phyloP scores from a whole-genome alignment of 2,888 invertebrate species.

The Dryobota labecula region DNA sequence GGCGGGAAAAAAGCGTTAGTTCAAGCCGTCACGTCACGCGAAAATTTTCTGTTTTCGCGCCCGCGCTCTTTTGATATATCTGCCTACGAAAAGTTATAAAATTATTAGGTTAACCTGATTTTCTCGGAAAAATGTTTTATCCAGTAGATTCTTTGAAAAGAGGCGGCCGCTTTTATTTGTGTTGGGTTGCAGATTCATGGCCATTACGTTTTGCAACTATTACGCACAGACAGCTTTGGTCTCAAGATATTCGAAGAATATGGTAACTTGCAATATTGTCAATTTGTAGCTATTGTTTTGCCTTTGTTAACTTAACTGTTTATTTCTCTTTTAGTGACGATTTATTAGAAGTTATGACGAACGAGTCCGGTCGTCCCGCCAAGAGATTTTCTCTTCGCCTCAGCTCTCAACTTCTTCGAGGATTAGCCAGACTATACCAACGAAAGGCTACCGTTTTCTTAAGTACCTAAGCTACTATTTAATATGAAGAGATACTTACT shows the following conservation, averaged over 20 bases:
- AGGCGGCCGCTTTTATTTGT: slow-evolving; percentile 86
- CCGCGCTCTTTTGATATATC: neutral
- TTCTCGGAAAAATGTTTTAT: slow-evolving; percentile 81
- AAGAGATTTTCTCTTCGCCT: slow-evolving; percentile 84
- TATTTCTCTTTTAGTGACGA: slow-evolving; percentile 75
- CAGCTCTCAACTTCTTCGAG: slow-evolving; percentile 84
- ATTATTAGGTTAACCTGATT: neutral
- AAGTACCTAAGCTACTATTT: no score
- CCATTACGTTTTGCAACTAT: slow-evolving; percentile 83
- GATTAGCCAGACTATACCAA: slow-evolving; percentile 82
- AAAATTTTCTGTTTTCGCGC: slow-evolving; percentile 21
- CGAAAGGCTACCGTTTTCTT: slow-evolving; percentile 79
- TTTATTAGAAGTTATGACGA: slow-evolving; percentile 80
- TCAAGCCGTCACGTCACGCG: neutral
- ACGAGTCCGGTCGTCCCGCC: slow-evolving; percentile 82
- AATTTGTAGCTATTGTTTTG: neutral
- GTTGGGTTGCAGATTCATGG: slow-evolving; percentile 88
- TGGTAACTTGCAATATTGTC: slow-evolving; percentile 72
- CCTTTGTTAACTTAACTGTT: neutral
- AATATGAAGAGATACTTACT: no score
- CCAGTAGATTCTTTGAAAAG: slow-evolving; percentile 81
- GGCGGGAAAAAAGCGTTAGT: slow-evolving; percentile 47
- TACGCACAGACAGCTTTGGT: slow-evolving; percentile 82
- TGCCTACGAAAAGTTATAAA: neutral
- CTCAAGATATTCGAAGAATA: slow-evolving; percentile 83